These are phyloP conservation scores for Dipodomys stephensi DNA, from an alignment of 2,113 vertebrate genomes.

Conservation along the genomic window DNA sequence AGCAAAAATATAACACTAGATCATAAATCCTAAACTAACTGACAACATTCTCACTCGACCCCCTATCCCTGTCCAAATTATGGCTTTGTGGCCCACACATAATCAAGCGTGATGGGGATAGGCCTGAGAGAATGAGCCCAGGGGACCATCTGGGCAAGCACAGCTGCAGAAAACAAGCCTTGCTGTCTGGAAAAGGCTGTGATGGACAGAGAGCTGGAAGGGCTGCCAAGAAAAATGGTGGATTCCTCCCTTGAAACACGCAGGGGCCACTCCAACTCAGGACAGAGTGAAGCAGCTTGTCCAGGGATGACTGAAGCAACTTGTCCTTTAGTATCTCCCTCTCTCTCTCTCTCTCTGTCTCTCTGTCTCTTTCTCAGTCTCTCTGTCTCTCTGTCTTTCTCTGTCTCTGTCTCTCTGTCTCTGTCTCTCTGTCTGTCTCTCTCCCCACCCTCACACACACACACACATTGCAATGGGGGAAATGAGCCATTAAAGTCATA, in stretches of 20 bases:
- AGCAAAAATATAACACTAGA: slow-evolving; percentile 21
- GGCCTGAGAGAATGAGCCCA: slow-evolving; percentile 26
- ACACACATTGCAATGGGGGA: background rate
- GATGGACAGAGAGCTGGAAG: slow-evolving; percentile 62
- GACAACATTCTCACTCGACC: background rate
- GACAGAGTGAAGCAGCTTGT: background rate
- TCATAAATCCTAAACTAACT: background rate
- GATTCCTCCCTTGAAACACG: slow-evolving; percentile 51
- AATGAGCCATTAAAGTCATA: slow-evolving; percentile 16
- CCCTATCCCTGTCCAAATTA: background rate
- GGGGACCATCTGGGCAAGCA: slow-evolving; percentile 66
- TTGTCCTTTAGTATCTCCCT: slow-evolving; percentile 19
- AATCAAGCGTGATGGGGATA: slow-evolving; percentile 23
- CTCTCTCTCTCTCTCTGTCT: background rate
- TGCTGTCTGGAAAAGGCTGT: slow-evolving; percentile 63
- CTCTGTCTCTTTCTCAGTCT: too few relatives aligned
- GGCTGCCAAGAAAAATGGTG: slow-evolving; percentile 60
- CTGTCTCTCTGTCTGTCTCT: too few relatives aligned
- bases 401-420: too few relatives aligned
- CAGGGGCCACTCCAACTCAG: background rate
- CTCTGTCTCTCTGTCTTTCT: background rate
- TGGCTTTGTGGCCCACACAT: slow-evolving; percentile 10
- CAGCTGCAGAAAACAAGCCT: slow-evolving; percentile 74
- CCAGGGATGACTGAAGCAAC: slow-evolving; percentile 11
- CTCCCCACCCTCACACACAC: too few relatives aligned